Evolutionary conservation across 2,113 vertebrate genomes (phyloP).

Genomic region (Xenopus borealis): DNA sequence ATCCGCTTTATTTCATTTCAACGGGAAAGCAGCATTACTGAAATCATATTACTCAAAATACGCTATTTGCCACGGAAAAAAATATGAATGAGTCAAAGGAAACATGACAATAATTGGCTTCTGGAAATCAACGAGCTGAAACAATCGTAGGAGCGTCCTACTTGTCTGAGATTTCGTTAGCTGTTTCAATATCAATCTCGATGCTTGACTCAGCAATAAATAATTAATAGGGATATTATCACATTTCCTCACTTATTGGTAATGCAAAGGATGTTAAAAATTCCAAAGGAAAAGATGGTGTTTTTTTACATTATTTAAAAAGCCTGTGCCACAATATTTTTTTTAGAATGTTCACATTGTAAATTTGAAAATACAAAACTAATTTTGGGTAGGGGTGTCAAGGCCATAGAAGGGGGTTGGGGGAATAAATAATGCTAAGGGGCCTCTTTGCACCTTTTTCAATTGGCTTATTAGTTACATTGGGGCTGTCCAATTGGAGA

Average conservation of each 20-base stretch:
- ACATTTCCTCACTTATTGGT: slow-evolving; percentile 39
- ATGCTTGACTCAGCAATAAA: slow-evolving; percentile 44
- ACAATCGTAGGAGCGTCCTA: slow-evolving; percentile 25
- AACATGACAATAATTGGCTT: slow-evolving; percentile 42
- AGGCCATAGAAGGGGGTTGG: no score
- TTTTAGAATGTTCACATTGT: no score
- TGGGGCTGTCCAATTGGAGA: no score
- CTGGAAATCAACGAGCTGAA: slow-evolving; percentile 41
- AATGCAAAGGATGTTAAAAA: slow-evolving; percentile 11
- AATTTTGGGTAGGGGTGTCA: no score
- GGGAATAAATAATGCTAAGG: no score
- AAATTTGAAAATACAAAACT: no score
- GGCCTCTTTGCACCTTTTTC: no score
- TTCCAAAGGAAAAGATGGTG: no score
- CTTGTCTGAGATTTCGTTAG: slow-evolving; percentile 42
- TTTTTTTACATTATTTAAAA: no score
- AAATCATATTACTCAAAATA: slow-evolving; percentile 6
- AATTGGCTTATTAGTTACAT: no score
- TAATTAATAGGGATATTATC: slow-evolving; percentile 43
- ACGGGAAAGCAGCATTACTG: not conserved
- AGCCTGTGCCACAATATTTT: no score
- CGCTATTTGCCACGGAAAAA: slow-evolving; percentile 12
- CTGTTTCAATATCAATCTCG: slow-evolving; percentile 34
- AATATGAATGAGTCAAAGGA: slow-evolving; percentile 18
- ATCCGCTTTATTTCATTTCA: not conserved